Base-by-base conservation (phyloP, 1,140 invertebrate species). In the Diuraphis noxia region DNA sequence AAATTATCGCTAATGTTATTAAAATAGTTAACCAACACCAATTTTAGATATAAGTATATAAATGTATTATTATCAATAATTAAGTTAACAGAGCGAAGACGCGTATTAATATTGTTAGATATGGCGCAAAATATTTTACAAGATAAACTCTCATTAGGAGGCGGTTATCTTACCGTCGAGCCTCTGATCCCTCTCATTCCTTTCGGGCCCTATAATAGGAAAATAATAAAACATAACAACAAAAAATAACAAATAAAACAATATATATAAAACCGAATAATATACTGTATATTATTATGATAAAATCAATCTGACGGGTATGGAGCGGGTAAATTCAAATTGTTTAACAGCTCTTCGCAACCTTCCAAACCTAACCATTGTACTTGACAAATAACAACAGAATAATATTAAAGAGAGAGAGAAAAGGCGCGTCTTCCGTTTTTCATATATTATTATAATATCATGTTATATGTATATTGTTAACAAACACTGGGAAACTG, bases 101-200 rank as follows among this genome's bases (percentile, higher is more conserved):
- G 56, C 56, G 25, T 72, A 72, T n/a, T 72, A 72, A 72, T 72
- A n/a, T 72, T 72, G n/a, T 72, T 72, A 72, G 30, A n/a, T 13
- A 72, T 72, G 13, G 56, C 30, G 13, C 10, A 72, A 72, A 72
- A 72, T 34, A 4, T n/a, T 72, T 72, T n/a, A 72, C n/a, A n/a
- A 9, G 56, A 72, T 72, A 72, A 72, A 72, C 30, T 72, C 56
- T 72, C 56, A n/a, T n/a, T n/a, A 17, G 40, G 34, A 21, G 72
- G 13, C 30, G 43, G 49, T 88, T 30, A 88, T 94, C 96, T 96
- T 96, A 96, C 96, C 95, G 95, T 95, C 93, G 95, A 95, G 93
- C 96, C 95, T 93, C 95, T 94, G 93, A 95, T 95, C 94, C 96
- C 96, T 94, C 95, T 96, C 93, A 95, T 95, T 93, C 96, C 96